Percentiles rank a stretch among this genome's conserved stretches.
phyloP scores from a whole-genome alignment of 1,140 invertebrate genomes.

The Drosophila repleta region DNA sequence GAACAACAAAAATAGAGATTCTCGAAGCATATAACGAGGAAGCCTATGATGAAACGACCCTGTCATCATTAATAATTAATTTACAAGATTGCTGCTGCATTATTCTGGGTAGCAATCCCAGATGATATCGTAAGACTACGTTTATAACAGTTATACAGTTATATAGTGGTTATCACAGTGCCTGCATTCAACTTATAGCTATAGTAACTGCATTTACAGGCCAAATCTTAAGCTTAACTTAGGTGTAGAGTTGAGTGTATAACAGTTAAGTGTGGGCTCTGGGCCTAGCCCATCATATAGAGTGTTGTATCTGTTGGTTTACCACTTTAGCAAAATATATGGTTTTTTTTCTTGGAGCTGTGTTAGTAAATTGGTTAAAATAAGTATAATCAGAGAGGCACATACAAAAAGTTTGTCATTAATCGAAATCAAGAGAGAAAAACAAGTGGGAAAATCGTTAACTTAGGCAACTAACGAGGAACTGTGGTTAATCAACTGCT shows the following conservation, averaged over 20 bases:
- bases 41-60: conserved; percentile 51
- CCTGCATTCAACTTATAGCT: conserved; percentile 41
- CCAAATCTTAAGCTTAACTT: conserved; percentile 47
- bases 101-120: neutral
- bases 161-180: no score
- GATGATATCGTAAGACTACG: conserved; percentile 6
- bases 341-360: conserved; percentile 26
- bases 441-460: conserved; percentile 27
- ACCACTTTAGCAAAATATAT: conserved; percentile 33
- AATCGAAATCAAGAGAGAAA: conserved; percentile 45
- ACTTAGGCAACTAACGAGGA: conserved; percentile 48
- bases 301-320: conserved; percentile 20
- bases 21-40: conserved; percentile 82
- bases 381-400: conserved; percentile 46
- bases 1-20: conserved; percentile 82
- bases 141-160: conserved; percentile 18
- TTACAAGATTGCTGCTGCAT: neutral
- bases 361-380: conserved; percentile 72
- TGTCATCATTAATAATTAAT: conserved; percentile 7
- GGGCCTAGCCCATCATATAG: neutral
- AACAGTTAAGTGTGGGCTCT: conserved; percentile 44
- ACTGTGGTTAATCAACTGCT: conserved; percentile 46
- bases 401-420: conserved; percentile 50
- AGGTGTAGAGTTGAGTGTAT: conserved; percentile 44
- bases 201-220: conserved; percentile 22